phyloP scores from a whole-genome alignment of 2,797 vertebrate genomes.

The Fringilla coelebs region DNA sequence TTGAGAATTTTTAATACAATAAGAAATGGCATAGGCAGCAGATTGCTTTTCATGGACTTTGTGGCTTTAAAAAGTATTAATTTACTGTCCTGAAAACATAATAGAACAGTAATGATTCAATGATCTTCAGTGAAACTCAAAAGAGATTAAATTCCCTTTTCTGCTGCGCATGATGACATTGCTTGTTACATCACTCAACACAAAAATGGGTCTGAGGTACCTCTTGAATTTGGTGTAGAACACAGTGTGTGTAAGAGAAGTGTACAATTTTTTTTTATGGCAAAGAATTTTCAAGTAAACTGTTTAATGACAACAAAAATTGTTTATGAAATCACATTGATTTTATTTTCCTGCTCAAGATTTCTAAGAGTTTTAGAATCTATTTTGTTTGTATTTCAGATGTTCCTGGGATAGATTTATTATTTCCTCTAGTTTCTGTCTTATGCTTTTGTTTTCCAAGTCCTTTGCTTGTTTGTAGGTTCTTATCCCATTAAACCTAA shows the following conservation, averaged over 20 bases:
- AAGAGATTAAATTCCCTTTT: neutral
- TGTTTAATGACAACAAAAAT: neutral
- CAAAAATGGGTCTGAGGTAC: neutral
- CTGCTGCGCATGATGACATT: neutral
- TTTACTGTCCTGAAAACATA: neutral
- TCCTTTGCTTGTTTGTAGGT: neutral
- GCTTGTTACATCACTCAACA: neutral
- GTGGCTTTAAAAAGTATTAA: neutral
- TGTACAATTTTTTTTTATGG: neutral
- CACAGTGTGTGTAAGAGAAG: neutral
- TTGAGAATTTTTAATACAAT: neutral
- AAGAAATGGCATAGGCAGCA: neutral
- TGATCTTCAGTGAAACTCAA: neutral
- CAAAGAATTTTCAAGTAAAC: neutral
- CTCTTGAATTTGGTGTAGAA: neutral
- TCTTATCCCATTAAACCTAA: neutral
- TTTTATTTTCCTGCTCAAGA: neutral
- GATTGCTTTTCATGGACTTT: neutral
- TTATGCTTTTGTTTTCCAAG: neutral
- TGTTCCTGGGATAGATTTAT: neutral
- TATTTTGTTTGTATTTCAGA: neutral
- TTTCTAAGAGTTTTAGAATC: neutral
- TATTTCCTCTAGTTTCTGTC: neutral
- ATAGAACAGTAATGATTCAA: neutral
- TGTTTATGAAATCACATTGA: neutral